A percentile compares a stretch with the other conserved stretches of the same genome.
phyloP scores from a whole-genome alignment of 2,113 vertebrate genomes.

The Vireo altiloquus region DNA sequence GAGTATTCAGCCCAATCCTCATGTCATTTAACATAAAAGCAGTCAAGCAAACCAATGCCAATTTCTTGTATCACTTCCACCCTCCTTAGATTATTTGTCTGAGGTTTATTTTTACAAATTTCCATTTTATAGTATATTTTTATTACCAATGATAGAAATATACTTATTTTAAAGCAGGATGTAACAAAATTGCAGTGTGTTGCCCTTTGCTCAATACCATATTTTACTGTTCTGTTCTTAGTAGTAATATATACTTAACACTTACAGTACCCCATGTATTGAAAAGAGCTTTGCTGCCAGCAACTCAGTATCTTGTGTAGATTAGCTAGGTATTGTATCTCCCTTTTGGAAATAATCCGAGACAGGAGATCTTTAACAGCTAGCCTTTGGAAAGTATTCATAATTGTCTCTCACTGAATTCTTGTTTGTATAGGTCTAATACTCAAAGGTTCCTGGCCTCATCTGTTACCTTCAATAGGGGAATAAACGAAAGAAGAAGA shows the following conservation, averaged over 20 bases:
- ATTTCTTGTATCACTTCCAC: background rate
- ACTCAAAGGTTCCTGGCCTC: background rate
- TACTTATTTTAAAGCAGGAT: background rate
- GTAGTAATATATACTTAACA: background rate
- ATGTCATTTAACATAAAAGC: slow-evolving; percentile 22
- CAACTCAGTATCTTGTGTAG: background rate
- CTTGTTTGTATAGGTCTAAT: background rate
- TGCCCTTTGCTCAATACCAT: background rate
- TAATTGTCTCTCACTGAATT: background rate
- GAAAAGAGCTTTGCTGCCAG: background rate
- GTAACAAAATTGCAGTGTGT: background rate
- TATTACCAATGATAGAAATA: background rate
- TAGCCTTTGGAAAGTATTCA: background rate
- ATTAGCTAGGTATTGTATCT: background rate
- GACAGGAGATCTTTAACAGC: background rate
- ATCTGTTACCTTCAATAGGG: background rate
- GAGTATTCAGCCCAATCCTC: background rate
- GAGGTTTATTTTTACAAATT: slow-evolving; percentile 14
- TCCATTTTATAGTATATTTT: background rate
- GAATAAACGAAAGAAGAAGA: background rate
- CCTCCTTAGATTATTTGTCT: background rate
- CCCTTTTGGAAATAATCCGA: background rate
- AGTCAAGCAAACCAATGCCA: background rate
- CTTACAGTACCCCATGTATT: background rate
- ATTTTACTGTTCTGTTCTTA: background rate